Evolutionary conservation across 2,113 vertebrate species (phyloP).

Genomic region (Talpa occidentalis): DNA sequence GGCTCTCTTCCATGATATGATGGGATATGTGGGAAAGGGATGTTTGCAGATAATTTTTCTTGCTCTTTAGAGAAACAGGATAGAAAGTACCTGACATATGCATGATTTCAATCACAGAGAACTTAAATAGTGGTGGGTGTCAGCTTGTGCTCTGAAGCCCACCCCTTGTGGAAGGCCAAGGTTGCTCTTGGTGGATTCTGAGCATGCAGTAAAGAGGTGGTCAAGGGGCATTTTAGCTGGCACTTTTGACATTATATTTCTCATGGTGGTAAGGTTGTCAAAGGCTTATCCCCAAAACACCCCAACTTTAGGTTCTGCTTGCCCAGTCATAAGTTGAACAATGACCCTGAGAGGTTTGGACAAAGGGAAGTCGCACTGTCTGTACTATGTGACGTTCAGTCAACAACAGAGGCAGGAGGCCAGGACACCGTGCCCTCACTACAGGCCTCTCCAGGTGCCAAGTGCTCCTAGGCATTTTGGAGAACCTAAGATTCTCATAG

Average conservation of each 20-base stretch:
- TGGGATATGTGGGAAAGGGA: background rate
- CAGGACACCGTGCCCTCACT: background rate
- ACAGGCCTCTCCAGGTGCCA: background rate
- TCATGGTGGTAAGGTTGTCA: background rate
- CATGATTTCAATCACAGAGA: background rate
- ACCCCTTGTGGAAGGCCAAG: fast-evolving
- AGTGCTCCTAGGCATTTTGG: background rate
- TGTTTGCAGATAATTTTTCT: background rate
- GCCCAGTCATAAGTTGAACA: background rate
- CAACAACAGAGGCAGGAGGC: background rate
- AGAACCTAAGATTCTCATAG: background rate
- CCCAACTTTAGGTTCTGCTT: background rate
- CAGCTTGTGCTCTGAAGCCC: background rate
- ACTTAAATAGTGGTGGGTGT: background rate
- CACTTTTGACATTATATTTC: background rate
- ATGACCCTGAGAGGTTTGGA: background rate
- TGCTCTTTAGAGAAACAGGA: background rate
- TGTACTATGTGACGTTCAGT: background rate
- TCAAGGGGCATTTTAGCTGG: background rate
- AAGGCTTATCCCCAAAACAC: background rate
- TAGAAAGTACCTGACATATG: background rate
- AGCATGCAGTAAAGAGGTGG: background rate
- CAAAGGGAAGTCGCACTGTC: background rate
- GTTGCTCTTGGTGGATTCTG: too few relatives aligned
- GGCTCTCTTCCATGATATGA: background rate